Evolutionary conservation across 2,113 vertebrate species (phyloP).

Genomic region (Myrmophylax atrothorax): DNA sequence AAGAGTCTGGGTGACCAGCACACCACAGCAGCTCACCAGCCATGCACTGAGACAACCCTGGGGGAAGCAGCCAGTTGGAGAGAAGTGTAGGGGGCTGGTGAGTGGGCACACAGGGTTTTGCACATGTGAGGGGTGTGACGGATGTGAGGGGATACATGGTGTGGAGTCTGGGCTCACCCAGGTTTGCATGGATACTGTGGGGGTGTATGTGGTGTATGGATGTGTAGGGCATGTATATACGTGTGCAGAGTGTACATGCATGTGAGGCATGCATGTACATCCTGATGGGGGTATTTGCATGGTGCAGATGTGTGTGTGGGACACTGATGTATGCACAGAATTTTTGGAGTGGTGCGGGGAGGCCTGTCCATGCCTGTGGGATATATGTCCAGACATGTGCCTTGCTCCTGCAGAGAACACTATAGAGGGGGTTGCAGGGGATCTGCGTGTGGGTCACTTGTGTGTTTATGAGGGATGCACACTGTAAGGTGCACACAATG

Average conservation of each 20-base stretch:
- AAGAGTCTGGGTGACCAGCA: background rate
- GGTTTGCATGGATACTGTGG: rapidly evolving
- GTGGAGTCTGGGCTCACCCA: background rate
- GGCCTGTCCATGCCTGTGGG: too few species aligned
- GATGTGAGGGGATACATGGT: background rate
- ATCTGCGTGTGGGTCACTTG: rapidly evolving
- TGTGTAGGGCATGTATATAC: rapidly evolving
- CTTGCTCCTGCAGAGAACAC: too few species aligned
- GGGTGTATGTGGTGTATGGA: rapidly evolving
- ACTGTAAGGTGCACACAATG: rapidly evolving
- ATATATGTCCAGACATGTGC: background rate
- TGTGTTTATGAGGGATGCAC: rapidly evolving
- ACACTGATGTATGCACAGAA: rapidly evolving
- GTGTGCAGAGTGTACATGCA: rapidly evolving
- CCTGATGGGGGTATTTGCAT: background rate
- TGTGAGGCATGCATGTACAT: background rate
- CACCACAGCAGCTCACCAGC: background rate
- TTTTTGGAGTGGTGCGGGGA: background rate
- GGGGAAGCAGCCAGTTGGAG: background rate
- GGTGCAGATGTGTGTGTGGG: background rate
- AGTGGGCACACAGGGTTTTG: background rate
- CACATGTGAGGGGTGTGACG: rapidly evolving
- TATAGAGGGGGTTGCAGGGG: background rate
- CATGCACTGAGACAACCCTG: rapidly evolving
- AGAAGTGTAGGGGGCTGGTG: background rate